Conservation (phyloP, 2,797 vertebrate genomes). For the Poecilia gillii region DNA sequence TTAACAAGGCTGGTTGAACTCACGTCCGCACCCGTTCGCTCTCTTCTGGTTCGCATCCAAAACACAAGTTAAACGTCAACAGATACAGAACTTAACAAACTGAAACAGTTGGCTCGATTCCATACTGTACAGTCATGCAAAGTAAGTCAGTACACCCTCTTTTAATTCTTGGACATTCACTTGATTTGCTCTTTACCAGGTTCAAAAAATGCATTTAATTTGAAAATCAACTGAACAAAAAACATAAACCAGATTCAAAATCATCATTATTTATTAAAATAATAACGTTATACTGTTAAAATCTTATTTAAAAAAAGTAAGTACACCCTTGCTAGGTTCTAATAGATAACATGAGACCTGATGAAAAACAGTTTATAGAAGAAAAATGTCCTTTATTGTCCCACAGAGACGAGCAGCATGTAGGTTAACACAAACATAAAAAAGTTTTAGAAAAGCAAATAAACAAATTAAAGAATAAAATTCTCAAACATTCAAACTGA, state of each 20-base stretch:
- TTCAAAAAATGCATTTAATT: neutral
- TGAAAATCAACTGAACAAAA: neutral
- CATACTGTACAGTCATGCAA: neutral
- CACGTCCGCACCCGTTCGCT: neutral
- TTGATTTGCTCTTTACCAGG: neutral
- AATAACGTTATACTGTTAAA: neutral
- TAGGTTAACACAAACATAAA: too few species aligned
- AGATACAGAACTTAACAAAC: neutral
- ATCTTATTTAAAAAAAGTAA: neutral
- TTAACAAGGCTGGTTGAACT: conserved; percentile 18
- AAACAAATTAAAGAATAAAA: neutral
- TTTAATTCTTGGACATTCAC: neutral
- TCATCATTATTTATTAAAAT: neutral
- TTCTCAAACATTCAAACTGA: too few species aligned
- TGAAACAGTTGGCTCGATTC: neutral
- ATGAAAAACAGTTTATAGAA: neutral
- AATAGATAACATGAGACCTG: neutral
- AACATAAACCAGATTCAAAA: neutral
- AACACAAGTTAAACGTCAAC: neutral
- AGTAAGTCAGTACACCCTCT: neutral
- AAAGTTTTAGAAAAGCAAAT: too few species aligned
- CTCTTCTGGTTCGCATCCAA: neutral
- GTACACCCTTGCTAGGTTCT: neutral
- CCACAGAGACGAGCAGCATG: too few species aligned
- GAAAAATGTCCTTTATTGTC: too few species aligned